Base-by-base conservation (phyloP, 2,797 vertebrate genomes). In the Spinibarbus caldwelli region DNA sequence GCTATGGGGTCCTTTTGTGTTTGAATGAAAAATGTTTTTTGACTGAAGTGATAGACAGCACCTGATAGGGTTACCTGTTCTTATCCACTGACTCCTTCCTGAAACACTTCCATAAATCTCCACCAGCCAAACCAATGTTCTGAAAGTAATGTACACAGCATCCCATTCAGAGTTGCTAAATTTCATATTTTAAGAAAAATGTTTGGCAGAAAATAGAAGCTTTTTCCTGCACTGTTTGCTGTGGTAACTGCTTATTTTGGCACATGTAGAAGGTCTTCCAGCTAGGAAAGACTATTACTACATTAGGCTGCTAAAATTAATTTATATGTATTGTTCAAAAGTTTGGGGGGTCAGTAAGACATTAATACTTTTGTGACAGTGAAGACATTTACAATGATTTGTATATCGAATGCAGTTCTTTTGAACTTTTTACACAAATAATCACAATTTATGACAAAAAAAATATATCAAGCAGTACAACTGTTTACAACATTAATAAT, bases 11-110 rank as follows among this genome's bases (percentile, higher is more conserved):
- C 41, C n/a, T 64, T 80, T 78, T 62, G 15, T 49, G 36, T 62
- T 85, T 45, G 21, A 71, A 62, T 59, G 23, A 85, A 72, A 64
- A 64, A 36, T 8, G 6, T 36, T n/a, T 67, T 78, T 43, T 70
- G 23, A 26, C 36, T 71, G 29, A 47, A 79, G 15, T 59, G 49
- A 78, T 34, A 47, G 66, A 71, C 76, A 78, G 83, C 21, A 45
- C 52, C 49, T 78, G 64, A 43, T 36, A 79, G 7, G 47, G 11
- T 59, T 70, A 67, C 45, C 59, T 29, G 45, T 76, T 77, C 59
- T 26, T 29, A 29, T 29, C 34, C 23, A 31, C 45, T 77, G 34
- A 19, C n/a, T 54, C 31, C 62, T 66, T 45, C 6, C 23, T 52
- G 15, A 76, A 83, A 34, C 1, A 7, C 9, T 29, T 21, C 14